Conservation (phyloP, 2,113 vertebrate genomes). For the Anser brachyrhynchus region DNA sequence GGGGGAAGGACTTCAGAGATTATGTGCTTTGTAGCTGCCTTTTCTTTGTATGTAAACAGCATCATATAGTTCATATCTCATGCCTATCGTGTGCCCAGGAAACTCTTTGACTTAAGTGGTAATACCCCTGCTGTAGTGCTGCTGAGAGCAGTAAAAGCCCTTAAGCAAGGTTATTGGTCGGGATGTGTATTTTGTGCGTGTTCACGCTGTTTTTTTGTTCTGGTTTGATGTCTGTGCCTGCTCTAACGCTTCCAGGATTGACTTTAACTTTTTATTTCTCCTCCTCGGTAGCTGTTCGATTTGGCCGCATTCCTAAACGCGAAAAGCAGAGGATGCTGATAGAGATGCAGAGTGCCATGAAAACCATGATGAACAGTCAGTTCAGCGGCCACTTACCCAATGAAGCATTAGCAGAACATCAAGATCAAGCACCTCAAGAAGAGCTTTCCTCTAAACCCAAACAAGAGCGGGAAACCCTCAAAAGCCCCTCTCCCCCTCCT, state of each 20-base stretch:
- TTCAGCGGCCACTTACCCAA: slow-evolving; percentile 75
- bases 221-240: not conserved
- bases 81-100: not conserved
- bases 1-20: not conserved
- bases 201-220: not conserved
- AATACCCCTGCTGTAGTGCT: not conserved
- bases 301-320: slow-evolving; percentile 96
- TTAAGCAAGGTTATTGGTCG: not conserved
- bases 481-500: slow-evolving; percentile 73
- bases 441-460: slow-evolving; percentile 73
- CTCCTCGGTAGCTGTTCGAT: slow-evolving; percentile 87
- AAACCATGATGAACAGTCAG: slow-evolving; percentile 93
- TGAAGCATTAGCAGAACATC: slow-evolving; percentile 73
- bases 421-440: slow-evolving; percentile 73
- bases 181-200: not conserved
- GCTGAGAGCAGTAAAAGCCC: not conserved
- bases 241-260: not conserved
- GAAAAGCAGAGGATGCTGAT: slow-evolving; percentile 98
- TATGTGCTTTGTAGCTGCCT: not conserved
- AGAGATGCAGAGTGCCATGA: slow-evolving; percentile 99
- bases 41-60: not conserved
- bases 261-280: not conserved
- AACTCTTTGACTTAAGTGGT: not conserved
- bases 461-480: slow-evolving; percentile 72
- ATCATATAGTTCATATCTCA: not conserved